Evolutionary conservation across 2,888 invertebrate species (phyloP), one percentile per base, ranked within the genome.

Genomic region (Dryocosmus kuriphilus): DNA sequence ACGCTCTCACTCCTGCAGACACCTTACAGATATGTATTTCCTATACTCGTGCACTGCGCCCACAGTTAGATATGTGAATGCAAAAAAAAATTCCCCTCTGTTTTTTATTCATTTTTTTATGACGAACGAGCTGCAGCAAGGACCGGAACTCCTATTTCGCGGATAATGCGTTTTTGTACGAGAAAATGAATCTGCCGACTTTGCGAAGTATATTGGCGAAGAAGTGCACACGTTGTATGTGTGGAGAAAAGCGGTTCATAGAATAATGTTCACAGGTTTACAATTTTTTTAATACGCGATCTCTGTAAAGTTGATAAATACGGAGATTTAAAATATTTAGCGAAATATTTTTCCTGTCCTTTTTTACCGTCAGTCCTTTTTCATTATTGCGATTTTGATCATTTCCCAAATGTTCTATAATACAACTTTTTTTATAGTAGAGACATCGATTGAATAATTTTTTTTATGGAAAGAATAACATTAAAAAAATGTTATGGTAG

Each of bases 181-280:
- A 71, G 51, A 71, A 71, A 71, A 71, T 71, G 71, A 71, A 55
- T 71, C 38, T 63, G 63, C 63, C 22, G 63, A 35, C 63, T 63
- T 63, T 51, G 30, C 32, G 14, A 51, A 71, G 51, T 71, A n/a
- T 30, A 71, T 71, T 32, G 71, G n/a, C 7, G n/a, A 71, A 51
- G 30, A 51, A 71, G 30, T 41, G 65, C 46, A 46, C 27, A 71
- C n/a, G 71, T 51, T 27, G 41, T 46, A 16, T 41, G 46, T 22
- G 55, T 55, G 4, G 22, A 35, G n/a, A 35, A 22, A 63, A 32
- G 22, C 14, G n/a, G 11, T 63, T 63, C n/a, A 30, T 30, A n/a
- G 11, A 71, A n/a, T 46, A 55, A 71, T 51, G 30, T 51, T 51
- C 32, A 51, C 27, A 16, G 30, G n/a, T 71, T 46, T 55, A 24